Evolutionary conservation across 2,113 vertebrate species (phyloP), one percentile per base, ranked within the genome.

Genomic region (Phoxinus phoxinus): DNA sequence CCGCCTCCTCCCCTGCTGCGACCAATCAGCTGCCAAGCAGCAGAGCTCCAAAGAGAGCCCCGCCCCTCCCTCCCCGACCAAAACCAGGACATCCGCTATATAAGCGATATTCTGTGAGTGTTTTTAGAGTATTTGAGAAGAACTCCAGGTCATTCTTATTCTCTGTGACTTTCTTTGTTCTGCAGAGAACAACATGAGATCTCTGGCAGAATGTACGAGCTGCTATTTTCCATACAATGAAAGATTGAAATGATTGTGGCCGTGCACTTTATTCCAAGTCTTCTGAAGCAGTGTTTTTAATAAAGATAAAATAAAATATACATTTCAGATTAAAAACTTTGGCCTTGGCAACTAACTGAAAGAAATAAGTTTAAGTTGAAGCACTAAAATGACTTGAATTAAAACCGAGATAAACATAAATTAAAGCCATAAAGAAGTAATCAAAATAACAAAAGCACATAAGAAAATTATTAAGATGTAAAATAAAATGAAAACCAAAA

Each of bases 61-160:
- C 96, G 7, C 95, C 96, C 37, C 96, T 99, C 86, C 98, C 98
- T 51, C 98, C 98, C 75, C 95, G 98, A 76, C 98, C 98, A 27
- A 96, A 94, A 88, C 96, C 96, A 0, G 97, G 98, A 91, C 97
- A 99, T 90, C 96, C 96, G 4, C 96, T 99, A 25, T 98, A 95
- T 86, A 95, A 61, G 89, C 96, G 94, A 88, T 95, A 96, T 84
- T 90, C 87, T 94, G 97, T 99, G 87, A 95, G 90, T 67, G 17
- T 9, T 11, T 6, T 13, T 13, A 13, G 13, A 17, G 27, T 30
- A 27, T 65, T 35, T 35, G 17, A 7, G 63, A 21, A 19, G 15
- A 67, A 1, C 65, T 10, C 7, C 27, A 32, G 17, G 30, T 67
- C 27, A 3, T 67, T 67, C 27, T 67, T 19, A 17, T 32, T 6